phyloP scores from a whole-genome alignment of 2,113 vertebrate species.

The Mandrillus leucophaeus region DNA sequence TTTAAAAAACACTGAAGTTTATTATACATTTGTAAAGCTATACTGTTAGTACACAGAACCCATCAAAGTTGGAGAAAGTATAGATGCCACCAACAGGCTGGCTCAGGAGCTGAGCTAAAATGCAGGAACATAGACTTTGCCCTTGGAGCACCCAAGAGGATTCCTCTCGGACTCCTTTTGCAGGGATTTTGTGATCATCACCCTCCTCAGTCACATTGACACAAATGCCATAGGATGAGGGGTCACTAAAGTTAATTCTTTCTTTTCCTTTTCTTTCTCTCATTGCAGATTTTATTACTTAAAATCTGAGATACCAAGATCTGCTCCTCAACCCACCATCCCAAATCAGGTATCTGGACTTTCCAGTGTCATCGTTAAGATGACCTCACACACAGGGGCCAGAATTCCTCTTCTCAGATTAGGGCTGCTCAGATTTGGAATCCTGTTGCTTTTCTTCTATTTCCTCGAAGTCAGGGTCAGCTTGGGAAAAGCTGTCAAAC shows the following conservation, averaged over 20 bases:
- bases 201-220: not conserved
- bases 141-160: conserved; percentile 41
- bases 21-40: conserved; percentile 82
- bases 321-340: fast-evolving
- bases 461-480: conserved; percentile 74
- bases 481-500: conserved; percentile 78
- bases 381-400: not conserved
- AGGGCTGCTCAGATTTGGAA: conserved; percentile 69
- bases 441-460: conserved; percentile 18
- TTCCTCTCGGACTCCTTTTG: not conserved
- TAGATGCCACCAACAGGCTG: conserved; percentile 59
- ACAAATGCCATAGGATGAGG: not conserved
- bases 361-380: not conserved
- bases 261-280: not conserved
- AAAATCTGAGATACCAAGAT: conserved; percentile 29
- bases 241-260: not conserved
- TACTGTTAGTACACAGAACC: conserved; percentile 79
- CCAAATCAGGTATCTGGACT: not conserved
- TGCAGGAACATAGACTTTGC: not conserved
- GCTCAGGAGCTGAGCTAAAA: conserved; percentile 66
- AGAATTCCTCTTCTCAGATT: conserved; percentile 36
- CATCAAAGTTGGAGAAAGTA: conserved; percentile 60
- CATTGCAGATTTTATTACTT: conserved; percentile 52
- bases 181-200: not conserved
- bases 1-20: conserved; percentile 82